These are phyloP conservation scores for Spermophilus dauricus DNA, from an alignment of 2,113 vertebrate species.

Conservation along the genomic window DNA sequence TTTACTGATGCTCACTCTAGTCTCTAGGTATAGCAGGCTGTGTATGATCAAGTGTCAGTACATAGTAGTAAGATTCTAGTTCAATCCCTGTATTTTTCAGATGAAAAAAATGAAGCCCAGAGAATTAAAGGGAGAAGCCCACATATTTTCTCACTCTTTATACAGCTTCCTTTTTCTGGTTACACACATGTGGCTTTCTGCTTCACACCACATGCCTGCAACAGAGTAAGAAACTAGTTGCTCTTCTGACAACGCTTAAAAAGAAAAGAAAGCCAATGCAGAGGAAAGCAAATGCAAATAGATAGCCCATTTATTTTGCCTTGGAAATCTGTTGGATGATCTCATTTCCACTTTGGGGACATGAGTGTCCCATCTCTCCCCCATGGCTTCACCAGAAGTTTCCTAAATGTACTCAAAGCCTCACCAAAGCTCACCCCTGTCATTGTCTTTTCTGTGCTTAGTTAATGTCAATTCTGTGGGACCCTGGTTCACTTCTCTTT, in stretches of 20 bases:
- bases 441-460: background rate
- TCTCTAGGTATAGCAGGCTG: background rate
- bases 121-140: background rate
- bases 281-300: background rate
- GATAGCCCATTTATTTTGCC: background rate
- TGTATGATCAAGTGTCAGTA: background rate
- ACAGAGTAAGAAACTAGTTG: background rate
- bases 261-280: background rate
- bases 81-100: background rate
- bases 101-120: background rate
- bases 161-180: background rate
- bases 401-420: background rate
- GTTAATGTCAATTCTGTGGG: background rate
- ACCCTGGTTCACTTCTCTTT: background rate
- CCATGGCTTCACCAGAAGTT: background rate
- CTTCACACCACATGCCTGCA: background rate
- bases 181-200: background rate
- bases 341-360: background rate
- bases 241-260: slow-evolving; percentile 17
- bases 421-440: background rate
- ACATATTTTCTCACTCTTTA: background rate
- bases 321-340: background rate
- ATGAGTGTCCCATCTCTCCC: background rate
- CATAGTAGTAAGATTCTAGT: background rate
- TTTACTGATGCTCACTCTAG: background rate